Evolutionary conservation across 2,888 invertebrate genomes (phyloP), one percentile per base, ranked within the genome.

Genomic region (Cryptus viduatorius): DNA sequence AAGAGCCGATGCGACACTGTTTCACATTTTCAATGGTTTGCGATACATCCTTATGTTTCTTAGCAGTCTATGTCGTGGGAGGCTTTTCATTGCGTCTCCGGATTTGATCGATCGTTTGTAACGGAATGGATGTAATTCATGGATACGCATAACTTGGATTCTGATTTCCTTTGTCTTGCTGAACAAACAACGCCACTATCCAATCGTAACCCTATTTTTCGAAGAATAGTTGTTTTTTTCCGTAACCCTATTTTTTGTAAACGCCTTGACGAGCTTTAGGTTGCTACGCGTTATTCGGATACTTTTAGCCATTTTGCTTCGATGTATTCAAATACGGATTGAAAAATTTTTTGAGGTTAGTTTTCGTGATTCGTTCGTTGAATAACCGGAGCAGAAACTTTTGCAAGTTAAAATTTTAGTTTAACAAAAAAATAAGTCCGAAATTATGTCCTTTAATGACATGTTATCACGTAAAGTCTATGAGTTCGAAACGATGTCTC

Each of bases 91-190:
- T 31, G 61, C 46, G 64, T 67, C 75, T 68, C 24, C 42, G 29
- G 16, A 72, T 77, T 82, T 82, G 77, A 82, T 82, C 82, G 82
- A 82, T 82, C 71, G 72, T 82, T 72, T 59, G 53, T 77, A 71
- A 82, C 82, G 77, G 29, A 71, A 72, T 65, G 56, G 24, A 46
- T 42, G 65, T 76, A 82, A 82, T 77, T 77, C 77, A 72, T 82
- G 82, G 72, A 67, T 65, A 56, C 46, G 5, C 77, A 65, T 53
- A 56, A 71, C 37, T 77, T 56, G 19, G 24, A 8, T 19, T 44
- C 10, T 44, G 8, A 31, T 44, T 56, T 61, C 19, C 56, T 77
- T 56, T 64, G 44, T 77, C 46, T 71, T 19, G 31, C 50, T 50
- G 14, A 16, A 73, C 48, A 68, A 76, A n/a, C 65, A 65, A 12